Evolutionary conservation across 2,888 invertebrate species (phyloP), one percentile per base, ranked within the genome.

Genomic region (Pseudococcus jackbeardsleyi): DNA sequence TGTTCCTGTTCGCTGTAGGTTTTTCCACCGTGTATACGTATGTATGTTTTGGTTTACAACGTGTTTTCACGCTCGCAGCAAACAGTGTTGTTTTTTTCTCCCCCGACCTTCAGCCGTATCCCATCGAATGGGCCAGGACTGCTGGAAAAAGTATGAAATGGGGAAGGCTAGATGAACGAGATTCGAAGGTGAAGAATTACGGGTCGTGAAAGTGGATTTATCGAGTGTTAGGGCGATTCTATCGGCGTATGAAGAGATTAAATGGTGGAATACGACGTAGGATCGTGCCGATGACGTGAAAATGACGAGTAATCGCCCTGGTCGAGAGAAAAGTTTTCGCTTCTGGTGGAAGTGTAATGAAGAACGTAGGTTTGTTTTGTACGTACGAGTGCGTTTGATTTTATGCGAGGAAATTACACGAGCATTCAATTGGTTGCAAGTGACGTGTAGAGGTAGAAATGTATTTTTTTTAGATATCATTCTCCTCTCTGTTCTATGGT

Each of bases 1-100:
- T 72, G 22, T 72, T 72, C 17, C 17, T 33, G 72, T 17, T 17
- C 64, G 7, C 0, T 50, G 15, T 50, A 50, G 15, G 54, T 54
- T 54, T 64, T 9, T 64, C 59, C 59, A 8, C 1, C 17, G n/a
- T 64, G 59, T 19, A 22, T 22, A 64, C 42, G 64, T 64, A 64
- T 15, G 22, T 59, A n/a, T 64, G 64, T 64, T 64, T 64, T 22
- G 64, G 64, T 64, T 64, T 64, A 64, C 64, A 64, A 22, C 64
- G 9, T 64, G 22, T 64, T 64, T 64, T 64, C 64, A 22, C 64
- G 22, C 64, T 19, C 22, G 19, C 64, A 59, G 64, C 19, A 22
- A 8, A 19, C 22, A 19, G 1, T 64, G 22, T 19, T 64, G 22
- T 64, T 22, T 19, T 64, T 64, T 64, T 4, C 22, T 7, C 6